These are phyloP conservation scores for Drosophila mauritiana DNA, from an alignment of 1,140 invertebrate species.

Conservation along the genomic window DNA sequence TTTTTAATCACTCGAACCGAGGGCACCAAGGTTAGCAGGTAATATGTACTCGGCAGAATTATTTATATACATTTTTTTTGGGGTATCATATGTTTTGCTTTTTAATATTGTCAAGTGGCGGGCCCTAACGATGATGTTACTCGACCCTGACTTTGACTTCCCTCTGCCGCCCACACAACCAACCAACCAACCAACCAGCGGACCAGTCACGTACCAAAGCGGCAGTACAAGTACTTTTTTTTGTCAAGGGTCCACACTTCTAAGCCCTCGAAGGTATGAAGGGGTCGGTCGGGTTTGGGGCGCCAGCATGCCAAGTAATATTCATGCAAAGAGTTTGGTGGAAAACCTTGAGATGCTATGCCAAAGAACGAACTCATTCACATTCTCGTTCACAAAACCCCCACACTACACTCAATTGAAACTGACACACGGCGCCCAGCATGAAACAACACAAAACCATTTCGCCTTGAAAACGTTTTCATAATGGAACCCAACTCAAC, in stretches of 20 bases:
- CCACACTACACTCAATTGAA: constrained; percentile 52
- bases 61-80: constrained; percentile 13
- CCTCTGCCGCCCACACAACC: constrained; percentile 4
- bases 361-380: constrained; percentile 41
- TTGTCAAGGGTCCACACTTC: constrained; percentile 37
- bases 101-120: constrained; percentile 26
- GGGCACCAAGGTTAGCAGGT: neutral
- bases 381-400: constrained; percentile 17
- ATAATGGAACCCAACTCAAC: constrained; percentile 42
- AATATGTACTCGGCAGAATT: constrained; percentile 20
- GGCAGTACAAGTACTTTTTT: constrained; percentile 44
- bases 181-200: constrained; percentile 24
- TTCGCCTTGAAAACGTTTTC: constrained; percentile 63
- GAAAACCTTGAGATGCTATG: constrained; percentile 44
- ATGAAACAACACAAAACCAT: constrained; percentile 42
- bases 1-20: constrained; percentile 63
- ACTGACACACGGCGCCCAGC: constrained; percentile 51
- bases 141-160: constrained; percentile 76
- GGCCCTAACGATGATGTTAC: constrained; percentile 41
- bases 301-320: constrained; percentile 26
- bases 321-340: constrained; percentile 44
- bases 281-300: constrained; percentile 1
- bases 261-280: constrained; percentile 13
- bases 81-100: constrained; percentile 3
- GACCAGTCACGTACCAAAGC: constrained; percentile 68